These are phyloP conservation scores for Dendroctonus ponderosae DNA, from an alignment of 1,140 invertebrate genomes.

Conservation along the genomic window DNA sequence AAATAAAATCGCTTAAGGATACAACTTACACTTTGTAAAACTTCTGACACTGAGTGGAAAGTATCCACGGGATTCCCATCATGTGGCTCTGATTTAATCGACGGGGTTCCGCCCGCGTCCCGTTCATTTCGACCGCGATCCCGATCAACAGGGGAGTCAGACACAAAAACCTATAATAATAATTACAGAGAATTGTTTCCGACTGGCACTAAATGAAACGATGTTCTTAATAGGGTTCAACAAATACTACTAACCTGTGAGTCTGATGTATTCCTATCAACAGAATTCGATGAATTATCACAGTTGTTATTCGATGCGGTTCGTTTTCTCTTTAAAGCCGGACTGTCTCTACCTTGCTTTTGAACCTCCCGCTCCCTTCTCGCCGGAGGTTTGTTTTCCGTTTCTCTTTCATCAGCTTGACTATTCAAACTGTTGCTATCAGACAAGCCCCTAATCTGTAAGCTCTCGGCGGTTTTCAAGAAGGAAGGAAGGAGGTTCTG, in stretches of 20 bases:
- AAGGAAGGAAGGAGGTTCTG: constrained; percentile 84
- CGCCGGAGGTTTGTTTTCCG: constrained; percentile 33
- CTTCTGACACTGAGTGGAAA: constrained; percentile 50
- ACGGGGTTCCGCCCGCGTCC: constrained; percentile 56
- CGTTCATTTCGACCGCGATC: constrained; percentile 47
- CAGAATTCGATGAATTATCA: constrained; percentile 67
- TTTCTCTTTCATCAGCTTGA: constrained; percentile 42
- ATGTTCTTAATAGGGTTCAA: background rate
- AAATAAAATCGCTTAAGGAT: background rate
- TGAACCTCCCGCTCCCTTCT: constrained; percentile 42
- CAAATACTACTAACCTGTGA: constrained; percentile 58
- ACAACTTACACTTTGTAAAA: constrained; percentile 53
- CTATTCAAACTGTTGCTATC: constrained; percentile 69
- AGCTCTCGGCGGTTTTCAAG: constrained; percentile 85
- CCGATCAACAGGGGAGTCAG: constrained; percentile 56
- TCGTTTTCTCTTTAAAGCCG: constrained; percentile 66
- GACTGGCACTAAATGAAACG: background rate
- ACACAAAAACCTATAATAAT: constrained; percentile 25
- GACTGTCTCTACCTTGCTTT: constrained; percentile 44
- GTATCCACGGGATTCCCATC: constrained; percentile 47
- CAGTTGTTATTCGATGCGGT: constrained; percentile 65
- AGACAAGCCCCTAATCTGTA: constrained; percentile 86
- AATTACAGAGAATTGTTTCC: too few relatives aligned
- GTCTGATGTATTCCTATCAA: constrained; percentile 63
- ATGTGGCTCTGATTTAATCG: constrained; percentile 56